Evolutionary conservation across 2,888 invertebrate genomes (phyloP).

Genomic region (Girardia tigrina): DNA sequence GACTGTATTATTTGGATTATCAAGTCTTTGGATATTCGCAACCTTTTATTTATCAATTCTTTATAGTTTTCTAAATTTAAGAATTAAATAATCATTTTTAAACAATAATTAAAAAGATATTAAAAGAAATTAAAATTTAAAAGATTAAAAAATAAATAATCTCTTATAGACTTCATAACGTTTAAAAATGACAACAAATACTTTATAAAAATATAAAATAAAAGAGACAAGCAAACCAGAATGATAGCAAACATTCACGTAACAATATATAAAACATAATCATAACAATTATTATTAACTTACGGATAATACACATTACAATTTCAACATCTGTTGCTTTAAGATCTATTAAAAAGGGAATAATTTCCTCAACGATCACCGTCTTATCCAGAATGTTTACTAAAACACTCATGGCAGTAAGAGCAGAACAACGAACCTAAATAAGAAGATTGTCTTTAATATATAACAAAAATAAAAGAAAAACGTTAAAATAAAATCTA

Average conservation of each 20-base stretch:
- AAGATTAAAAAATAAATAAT: too few species aligned
- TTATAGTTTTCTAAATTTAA: conserved; percentile 17
- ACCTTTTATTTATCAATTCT: neutral
- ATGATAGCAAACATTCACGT: too few species aligned
- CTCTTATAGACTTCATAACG: too few species aligned
- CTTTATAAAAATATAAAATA: too few species aligned
- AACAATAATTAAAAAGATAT: too few species aligned
- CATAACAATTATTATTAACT: too few species aligned
- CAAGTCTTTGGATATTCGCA: neutral
- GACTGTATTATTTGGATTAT: neutral
- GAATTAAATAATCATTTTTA: too few species aligned
- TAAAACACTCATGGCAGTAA: neutral
- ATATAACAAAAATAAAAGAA: neutral
- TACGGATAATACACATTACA: neutral
- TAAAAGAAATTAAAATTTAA: too few species aligned
- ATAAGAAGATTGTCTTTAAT: neutral
- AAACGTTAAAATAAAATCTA: neutral
- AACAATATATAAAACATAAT: too few species aligned
- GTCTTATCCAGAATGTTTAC: neutral
- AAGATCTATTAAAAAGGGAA: neutral
- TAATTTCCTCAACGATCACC: neutral
- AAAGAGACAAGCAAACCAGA: too few species aligned
- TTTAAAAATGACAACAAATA: too few species aligned
- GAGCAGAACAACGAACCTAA: neutral
- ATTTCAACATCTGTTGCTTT: conserved; percentile 15